Base-by-base conservation (phyloP, 2,888 invertebrate species). In the Macrophya annulata region DNA sequence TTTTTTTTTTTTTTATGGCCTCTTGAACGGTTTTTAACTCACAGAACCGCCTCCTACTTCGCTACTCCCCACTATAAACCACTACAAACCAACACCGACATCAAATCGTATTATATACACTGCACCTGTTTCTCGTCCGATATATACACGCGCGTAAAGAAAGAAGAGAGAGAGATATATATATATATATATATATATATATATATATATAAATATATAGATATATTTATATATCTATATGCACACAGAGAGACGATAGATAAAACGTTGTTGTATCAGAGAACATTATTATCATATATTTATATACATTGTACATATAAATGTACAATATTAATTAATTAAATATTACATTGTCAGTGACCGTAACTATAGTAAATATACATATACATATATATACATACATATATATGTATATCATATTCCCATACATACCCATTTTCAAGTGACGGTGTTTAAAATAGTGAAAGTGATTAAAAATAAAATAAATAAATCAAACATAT, bases 401-500 rank as follows among this genome's bases (percentile, higher is more conserved):
- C 3, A 31, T 3, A 31, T 3, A 3, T 3, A 31, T 31, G 3
- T 31, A 31, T 31, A 31, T 31, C n/a, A 31, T 55, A 55, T n/a
- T 55, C n/a, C 1, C n/a, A 17, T n/a, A 55, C 55, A 6, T 55
- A 55, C 55, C 55, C 8, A 88, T 88, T 88, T 87, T 88, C 86
- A 85, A 89, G 91, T 91, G 90, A 86, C 87, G 89, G 90, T 91
- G 91, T 91, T 90, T n/a, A 6, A 31, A n/a, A 31, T 25, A 68
- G 68, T 68, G 68, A 15, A 74, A 74, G 71, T 71, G 40, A 71
- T 71, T 21, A 45, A 45, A 72, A 45, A 45, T 10, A 43, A 25
- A 12, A 31, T 17, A 74, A 43, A 9, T n/a, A 74, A 74, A 45
- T 10, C 12, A 68, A 37, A 68, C 9, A 68, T 17, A 68, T 12